Evolutionary conservation across 2,888 invertebrate species (phyloP).

Genomic region (Mechanitis messenoides): DNA sequence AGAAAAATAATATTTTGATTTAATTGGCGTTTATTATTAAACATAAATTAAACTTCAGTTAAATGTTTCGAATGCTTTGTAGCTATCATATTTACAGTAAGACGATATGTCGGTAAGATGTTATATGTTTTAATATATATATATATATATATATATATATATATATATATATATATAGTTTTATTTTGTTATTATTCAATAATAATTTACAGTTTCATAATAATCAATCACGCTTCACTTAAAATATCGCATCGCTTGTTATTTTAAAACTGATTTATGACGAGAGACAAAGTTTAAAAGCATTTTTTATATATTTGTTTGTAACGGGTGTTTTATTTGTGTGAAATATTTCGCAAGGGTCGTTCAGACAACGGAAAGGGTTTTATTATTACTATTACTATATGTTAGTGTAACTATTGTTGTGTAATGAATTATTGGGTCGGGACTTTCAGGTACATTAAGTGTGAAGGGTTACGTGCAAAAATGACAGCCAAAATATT

Average conservation of each 20-base stretch:
- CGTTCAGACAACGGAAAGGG: slow-evolving; percentile 67
- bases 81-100: no score
- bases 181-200: slow-evolving; percentile 5
- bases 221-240: slow-evolving; percentile 64
- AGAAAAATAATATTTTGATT: no score
- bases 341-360: slow-evolving; percentile 71
- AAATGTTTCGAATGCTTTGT: no score
- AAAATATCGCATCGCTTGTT: slow-evolving; percentile 62
- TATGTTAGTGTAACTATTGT: slow-evolving; percentile 70
- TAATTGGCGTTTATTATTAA: no score
- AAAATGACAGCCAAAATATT: slow-evolving; percentile 63
- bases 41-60: no score
- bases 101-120: no score
- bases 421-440: slow-evolving; percentile 75
- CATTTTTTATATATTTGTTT: slow-evolving; percentile 72
- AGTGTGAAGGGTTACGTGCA: slow-evolving; percentile 70
- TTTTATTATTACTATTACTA: slow-evolving; percentile 68
- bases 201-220: slow-evolving; percentile 33
- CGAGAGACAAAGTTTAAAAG: slow-evolving; percentile 66
- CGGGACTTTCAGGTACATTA: slow-evolving; percentile 75
- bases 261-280: slow-evolving; percentile 70
- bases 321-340: slow-evolving; percentile 75
- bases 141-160: no score
- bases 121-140: no score
- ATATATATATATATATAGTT: no score